Evolutionary conservation across 2,888 invertebrate genomes (phyloP), one percentile per base, ranked within the genome.

Genomic region (Gastrophysa polygoni): DNA sequence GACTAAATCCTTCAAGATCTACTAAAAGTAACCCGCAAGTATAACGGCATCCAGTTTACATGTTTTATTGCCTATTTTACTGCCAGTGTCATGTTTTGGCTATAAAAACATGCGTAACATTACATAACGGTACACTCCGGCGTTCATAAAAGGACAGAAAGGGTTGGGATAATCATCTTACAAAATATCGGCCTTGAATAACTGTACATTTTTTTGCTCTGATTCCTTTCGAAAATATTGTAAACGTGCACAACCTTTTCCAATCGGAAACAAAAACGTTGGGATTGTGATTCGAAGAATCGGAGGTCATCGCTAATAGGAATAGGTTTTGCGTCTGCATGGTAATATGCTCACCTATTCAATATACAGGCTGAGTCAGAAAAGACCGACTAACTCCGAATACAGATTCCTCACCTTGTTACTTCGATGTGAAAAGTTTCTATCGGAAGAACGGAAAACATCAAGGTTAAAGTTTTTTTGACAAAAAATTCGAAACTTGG

Each of bases 21-120:
- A 62, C 61, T 65, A 65, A 57, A 69, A 64, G 62, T 64, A 71
- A 70, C 65, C 71, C 71, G 71, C 71, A 73, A 72, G 71, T 68
- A 70, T 78, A 78, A 78, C 78, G 78, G 78, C 68, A 75, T 72
- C 70, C 69, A 70, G 69, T 74, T 71, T 73, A 74, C 74, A 77
- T 78, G 76, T 77, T 80, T 78, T 79, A 79, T 78, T 77, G 66
- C 77, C 75, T 67, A 73, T 76, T 79, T 77, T 77, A 77, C 74
- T 71, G 71, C 73, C 75, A 73, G 67, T 73, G 75, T 76, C 77
- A 75, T 79, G 79, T 80, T 80, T 79, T 80, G 77, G 76, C 74
- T 74, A 77, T 75, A 78, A 78, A n/a, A 79, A 78, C 76, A 75
- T 74, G 78, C 79, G 78, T 77, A 78, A 76, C 75, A 77, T 78